These are phyloP conservation scores for Mellivora capensis DNA, from an alignment of 2,113 vertebrate species.

Conservation along the genomic window DNA sequence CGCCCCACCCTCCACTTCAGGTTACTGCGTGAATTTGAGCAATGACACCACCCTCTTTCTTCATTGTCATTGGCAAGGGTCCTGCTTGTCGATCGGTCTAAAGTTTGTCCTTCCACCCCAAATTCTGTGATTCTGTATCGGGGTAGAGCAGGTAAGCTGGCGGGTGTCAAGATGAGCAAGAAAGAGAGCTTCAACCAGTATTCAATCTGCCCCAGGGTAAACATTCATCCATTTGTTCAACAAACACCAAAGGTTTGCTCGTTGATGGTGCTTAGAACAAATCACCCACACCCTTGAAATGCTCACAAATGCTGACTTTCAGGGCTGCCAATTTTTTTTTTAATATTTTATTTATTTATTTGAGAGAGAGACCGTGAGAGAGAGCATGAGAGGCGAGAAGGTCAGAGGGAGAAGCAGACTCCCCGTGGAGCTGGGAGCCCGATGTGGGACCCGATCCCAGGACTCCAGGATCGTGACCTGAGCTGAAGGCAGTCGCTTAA, in stretches of 20 bases:
- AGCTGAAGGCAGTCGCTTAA: too few species aligned
- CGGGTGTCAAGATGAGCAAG: not conserved
- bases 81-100: not conserved
- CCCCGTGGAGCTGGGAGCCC: too few species aligned
- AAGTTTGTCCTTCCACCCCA: not conserved
- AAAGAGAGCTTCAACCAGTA: not conserved
- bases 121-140: not conserved
- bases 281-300: not conserved
- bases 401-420: too few species aligned
- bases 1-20: accelerated
- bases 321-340: not conserved
- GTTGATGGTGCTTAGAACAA: accelerated
- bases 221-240: not conserved
- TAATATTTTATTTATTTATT: too few species aligned
- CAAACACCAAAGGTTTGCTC: not conserved
- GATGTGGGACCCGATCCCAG: too few species aligned
- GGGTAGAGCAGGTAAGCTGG: not conserved
- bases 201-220: not conserved
- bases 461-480: too few species aligned
- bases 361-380: too few species aligned
- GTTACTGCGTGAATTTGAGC: accelerated
- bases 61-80: accelerated
- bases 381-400: too few species aligned
- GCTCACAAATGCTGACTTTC: not conserved
- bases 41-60: accelerated